Evolutionary conservation across 1,140 invertebrate species (phyloP), one percentile per base, ranked within the genome.

Genomic region (Macrobrachium rosenbergii): DNA sequence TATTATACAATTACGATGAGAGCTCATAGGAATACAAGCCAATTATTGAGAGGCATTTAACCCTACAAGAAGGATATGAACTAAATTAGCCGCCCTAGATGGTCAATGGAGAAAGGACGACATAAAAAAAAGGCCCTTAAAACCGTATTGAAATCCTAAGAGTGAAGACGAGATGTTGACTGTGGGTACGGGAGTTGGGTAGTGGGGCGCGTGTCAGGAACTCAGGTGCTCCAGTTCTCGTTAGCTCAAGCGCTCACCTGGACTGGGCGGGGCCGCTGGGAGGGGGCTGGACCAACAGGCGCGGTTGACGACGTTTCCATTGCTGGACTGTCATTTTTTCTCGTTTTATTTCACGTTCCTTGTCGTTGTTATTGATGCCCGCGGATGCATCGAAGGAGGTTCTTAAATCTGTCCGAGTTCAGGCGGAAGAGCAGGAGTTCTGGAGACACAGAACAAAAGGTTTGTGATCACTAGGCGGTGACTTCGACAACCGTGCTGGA

Each of bases 171-270:
- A 59, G 43, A 60, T 75, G 82, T 67, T 72, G 75, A 83, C 73
- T 58, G 82, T 5, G 23, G 64, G 43, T 60, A 63, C 28, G 63
- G 67, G 59, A 45, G 37, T 63, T 52, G 37, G 72, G 73, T 72
- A 28, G 58, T 60, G 82, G 45, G 76, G 78, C 77, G 77, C 77
- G 84, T 87, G 77, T 87, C 84, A 23, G 77, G 63, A 23, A 78
- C 67, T 81, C 84, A 87, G 84, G 84, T 87, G 84, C 76, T 87
- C 84, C 78, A 87, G 84, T 87, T 87, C 84, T 87, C 84, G 84
- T 87, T 87, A 87, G 84, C 84, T 72, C 75, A 67, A 80, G 78
- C 76, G 62, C 82, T 83, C 73, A 83, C 82, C 82, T 83, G 82
- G 64, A 63, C 80, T 76, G 84, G 84, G 84, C 84, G 84, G 84